Evolutionary conservation across 2,888 invertebrate genomes (phyloP).

Genomic region (Isoperla grammatica): DNA sequence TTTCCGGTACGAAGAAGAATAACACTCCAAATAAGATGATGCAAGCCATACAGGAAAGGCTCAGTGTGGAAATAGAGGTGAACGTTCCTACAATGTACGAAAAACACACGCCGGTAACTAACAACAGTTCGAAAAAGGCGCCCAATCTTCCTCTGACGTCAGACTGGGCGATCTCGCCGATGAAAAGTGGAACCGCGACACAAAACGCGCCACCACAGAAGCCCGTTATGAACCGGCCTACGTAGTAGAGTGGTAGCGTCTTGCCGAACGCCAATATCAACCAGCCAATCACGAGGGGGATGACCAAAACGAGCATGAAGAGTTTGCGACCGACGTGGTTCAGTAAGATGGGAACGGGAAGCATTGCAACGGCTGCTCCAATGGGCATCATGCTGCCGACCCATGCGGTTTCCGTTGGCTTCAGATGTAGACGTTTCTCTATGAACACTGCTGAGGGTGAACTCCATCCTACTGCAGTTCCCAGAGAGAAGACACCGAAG

Average conservation of each 20-base stretch:
- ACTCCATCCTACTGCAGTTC: conserved; percentile 72
- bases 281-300: conserved; percentile 72
- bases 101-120: conserved; percentile 75
- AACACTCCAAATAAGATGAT: conserved; percentile 63
- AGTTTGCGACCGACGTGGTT: conserved; percentile 66
- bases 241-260: conserved; percentile 52
- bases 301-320: conserved; percentile 56
- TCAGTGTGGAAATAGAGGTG: conserved; percentile 52
- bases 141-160: conserved; percentile 78
- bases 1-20: conserved; percentile 82
- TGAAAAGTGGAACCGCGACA: conserved; percentile 76
- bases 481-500: conserved; percentile 70
- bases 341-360: conserved; percentile 63
- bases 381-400: conserved; percentile 62
- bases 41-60: conserved; percentile 59
- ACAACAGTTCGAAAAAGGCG: conserved; percentile 79
- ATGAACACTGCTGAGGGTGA: conserved; percentile 55
- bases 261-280: no score
- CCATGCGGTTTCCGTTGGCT: no score
- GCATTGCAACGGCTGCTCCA: conserved; percentile 65
- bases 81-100: conserved; percentile 64
- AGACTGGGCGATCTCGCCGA: conserved; percentile 78
- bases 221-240: conserved; percentile 64
- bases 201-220: conserved; percentile 74
- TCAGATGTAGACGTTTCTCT: no score